Evolutionary conservation across 2,888 invertebrate species (phyloP), one percentile per base, ranked within the genome.

Genomic region (Lasioglossum villosulum): DNA sequence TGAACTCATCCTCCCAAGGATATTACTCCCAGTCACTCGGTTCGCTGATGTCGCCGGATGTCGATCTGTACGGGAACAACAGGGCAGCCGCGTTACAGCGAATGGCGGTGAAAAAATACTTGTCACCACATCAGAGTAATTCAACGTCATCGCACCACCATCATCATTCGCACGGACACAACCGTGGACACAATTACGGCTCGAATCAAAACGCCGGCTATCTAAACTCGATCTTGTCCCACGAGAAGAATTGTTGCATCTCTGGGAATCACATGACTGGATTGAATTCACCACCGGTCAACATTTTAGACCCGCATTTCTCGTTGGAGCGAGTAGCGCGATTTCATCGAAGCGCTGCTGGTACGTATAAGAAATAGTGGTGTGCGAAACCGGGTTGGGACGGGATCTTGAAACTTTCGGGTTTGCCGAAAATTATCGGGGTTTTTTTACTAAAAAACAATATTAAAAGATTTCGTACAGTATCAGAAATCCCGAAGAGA

Each of bases 281-380:
- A 1, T 0, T 56, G 56, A 52, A n/a, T 23, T 23, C 52, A 6
- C 3, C 56, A 1, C n/a, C 56, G 12, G n/a, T 56, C n/a, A 56
- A 56, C 12, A 56, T 56, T 68, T 59, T 92, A 8, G 92, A 93
- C 34, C 90, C 91, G 10, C 92, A 93, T 42, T 83, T 92, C 34
- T 93, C 94, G 30, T 89, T 97, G 80, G 97, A 97, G 91, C 95
- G 96, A 84, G 97, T 97, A 30, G 97, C 97, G 1, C 96, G 96
- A 89, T 96, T 96, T 86, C 97, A 97, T 93, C 96, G 97, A 87
- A 97, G 96, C 93, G 96, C 97, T 88, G 97, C 97, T 90, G 96
- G 97, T 97, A 73, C 4, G 77, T 84, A 14, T 27, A 39, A 6
- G 37, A 19, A 14, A 42, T 42, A 14, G 14, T 42, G 14, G 42